A percentile compares a stretch with the other conserved stretches of the same genome.
Conservation (phyloP, 2,113 vertebrate species). For the Zapornia atra region DNA sequence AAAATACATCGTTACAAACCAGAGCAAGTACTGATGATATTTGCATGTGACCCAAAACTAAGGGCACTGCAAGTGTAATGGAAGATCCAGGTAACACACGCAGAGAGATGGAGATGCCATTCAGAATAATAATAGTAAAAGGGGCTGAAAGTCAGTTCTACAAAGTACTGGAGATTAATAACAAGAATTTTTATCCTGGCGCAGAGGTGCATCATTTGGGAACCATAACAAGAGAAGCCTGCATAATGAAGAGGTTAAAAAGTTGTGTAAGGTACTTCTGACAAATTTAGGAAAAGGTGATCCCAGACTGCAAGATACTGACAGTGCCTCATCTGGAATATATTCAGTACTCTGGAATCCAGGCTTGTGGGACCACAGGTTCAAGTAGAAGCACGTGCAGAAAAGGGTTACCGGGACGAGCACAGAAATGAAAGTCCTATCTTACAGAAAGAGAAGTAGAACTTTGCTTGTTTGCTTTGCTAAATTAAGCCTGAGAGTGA, state of each 20-base stretch:
- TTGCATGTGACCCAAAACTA: neutral
- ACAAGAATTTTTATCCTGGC: neutral
- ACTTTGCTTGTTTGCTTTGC: slow-evolving; percentile 15
- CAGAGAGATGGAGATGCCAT: neutral
- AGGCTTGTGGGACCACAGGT: neutral
- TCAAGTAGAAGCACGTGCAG: neutral
- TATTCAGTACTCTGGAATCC: neutral
- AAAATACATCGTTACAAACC: neutral
- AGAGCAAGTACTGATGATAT: neutral
- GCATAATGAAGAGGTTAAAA: neutral
- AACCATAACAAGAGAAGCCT: neutral
- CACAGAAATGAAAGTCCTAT: neutral
- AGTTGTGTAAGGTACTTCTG: neutral
- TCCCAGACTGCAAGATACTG: neutral
- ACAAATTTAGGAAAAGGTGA: neutral
- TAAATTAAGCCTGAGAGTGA: slow-evolving; percentile 32
- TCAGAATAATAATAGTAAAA: neutral
- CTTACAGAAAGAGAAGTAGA: neutral
- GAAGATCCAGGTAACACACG: neutral
- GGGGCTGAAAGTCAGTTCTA: neutral
- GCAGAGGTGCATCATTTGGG: neutral
- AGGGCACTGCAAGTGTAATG: neutral
- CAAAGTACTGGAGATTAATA: neutral
- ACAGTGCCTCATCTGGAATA: neutral
- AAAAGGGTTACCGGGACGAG: neutral